Evolutionary conservation across 2,113 vertebrate species (phyloP), one percentile per base, ranked within the genome.

Genomic region (Gallinago undulata): DNA sequence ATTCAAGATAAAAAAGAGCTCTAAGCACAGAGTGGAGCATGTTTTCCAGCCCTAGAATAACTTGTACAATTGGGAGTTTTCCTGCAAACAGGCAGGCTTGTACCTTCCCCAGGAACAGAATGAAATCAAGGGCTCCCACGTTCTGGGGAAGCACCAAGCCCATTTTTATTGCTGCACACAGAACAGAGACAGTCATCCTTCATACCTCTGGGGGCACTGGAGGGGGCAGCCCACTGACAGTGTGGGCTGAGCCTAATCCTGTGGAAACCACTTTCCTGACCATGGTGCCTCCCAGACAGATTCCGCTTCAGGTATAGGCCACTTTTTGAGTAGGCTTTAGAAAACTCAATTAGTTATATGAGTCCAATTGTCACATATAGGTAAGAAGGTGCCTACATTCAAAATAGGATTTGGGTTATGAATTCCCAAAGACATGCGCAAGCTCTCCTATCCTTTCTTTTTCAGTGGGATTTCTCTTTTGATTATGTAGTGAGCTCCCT

Each of bases 201-300:
- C 31, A 31, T 41, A 0, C 39, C 9, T 41, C 23, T 77, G 39
- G 16, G 9, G 8, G 2, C 15, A 28, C 25, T 39, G 41, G 64
- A 82, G 6, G 12, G 4, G 16, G 17, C 31, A 59, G 14, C 9
- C 37, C 43, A 90, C 7, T 0, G 5, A 19, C 1, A 2, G 16
- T 4, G 1, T 45, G 18, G 21, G 9, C 33, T 7, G 2, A 59
- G 6, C 9, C 57, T 84, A 39, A 55, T 47, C 16, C 9, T 56
- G 30, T 5, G 22, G 10, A 51, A 60, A 55, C 2, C 41, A 13
- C 19, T 11, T 64, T 86, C 35, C 31, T 59, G 24, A 45, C 25
- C 19, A 12, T 5, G 57, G 6, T 37, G n/a, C 12, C 39, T 64
- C 15, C n/a, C 19, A 43, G 33, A 59, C 1, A 85, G n/a, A 45